Base-by-base conservation (phyloP, 2,797 vertebrate genomes). In the Rhynchonycteris naso region DNA sequence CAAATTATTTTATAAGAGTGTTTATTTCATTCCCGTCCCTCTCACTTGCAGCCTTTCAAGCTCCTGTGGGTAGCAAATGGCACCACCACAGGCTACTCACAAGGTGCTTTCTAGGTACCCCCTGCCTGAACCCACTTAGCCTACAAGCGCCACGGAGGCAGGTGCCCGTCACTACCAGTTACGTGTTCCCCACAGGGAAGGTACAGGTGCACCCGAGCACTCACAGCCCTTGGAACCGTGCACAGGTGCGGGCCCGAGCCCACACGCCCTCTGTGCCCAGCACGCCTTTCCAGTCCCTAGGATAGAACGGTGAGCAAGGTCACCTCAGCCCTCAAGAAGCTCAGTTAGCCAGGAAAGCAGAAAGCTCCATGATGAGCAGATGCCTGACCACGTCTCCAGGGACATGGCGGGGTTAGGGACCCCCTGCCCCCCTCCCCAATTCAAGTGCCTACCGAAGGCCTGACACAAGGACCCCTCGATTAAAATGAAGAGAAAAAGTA, bases 301-400 rank as follows among this genome's bases (percentile, higher is more conserved):
- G 28, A 16, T 13, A 30, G 26, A 54, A 15, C 0, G 1, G 65
- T 30, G 12, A 50, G 22, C 24, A 14, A 56, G 69, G n/a, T 15
- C 30, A 24, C 5, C 43, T 33, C 21, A 61, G 83, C 24, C 47
- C 76, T 52, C 6, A 14, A 30, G 71, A 30, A 61, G 38, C 54
- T 35, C 35, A 2, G 28, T 43, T 1, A 5, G 12, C 0, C 1
- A 4, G 30, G 50, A 43, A 28, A 24, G 63, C 43, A 80, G 43
- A 33, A 11, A 33, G 26, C 85, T n/a, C 16, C 0, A 0, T 0
- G 12, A 28, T 2, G 10, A 50, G 33, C 33, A 19, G 12, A 7
- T 4, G 21, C 5, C 65, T 78, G 13, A n/a, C 9, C n/a, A 4
- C 0, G 59, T 16, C 26, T 58, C 54, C 22, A 47, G 21, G 35